A percentile compares a stretch with the other conserved stretches of the same genome.
phyloP scores from a whole-genome alignment of 2,888 invertebrate genomes.

The Rapana venosa region DNA sequence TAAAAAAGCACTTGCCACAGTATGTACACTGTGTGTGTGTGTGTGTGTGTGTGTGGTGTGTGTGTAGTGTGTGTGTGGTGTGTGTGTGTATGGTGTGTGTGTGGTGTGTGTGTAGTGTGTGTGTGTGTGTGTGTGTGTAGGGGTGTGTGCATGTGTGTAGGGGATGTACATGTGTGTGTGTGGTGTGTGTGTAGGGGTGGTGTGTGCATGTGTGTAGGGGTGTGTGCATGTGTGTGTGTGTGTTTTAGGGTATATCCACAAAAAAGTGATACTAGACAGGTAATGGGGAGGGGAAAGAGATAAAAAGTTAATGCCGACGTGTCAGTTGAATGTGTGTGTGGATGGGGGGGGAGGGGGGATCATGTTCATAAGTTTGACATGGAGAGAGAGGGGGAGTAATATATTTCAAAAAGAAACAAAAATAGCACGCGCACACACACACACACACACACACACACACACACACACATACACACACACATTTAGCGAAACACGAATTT shows the following conservation, averaged over 20 bases:
- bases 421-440: neutral
- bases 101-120: too few relatives aligned
- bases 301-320: too few relatives aligned
- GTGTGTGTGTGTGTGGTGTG: too few relatives aligned
- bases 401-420: neutral
- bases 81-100: too few relatives aligned
- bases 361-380: neutral
- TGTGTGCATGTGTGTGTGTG: conserved; percentile 23
- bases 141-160: too few relatives aligned
- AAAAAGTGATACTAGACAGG: neutral
- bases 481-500: too few relatives aligned
- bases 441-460: too few relatives aligned
- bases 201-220: neutral
- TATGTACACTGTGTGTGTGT: too few relatives aligned
- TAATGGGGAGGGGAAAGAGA: neutral
- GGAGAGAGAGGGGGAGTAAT: neutral
- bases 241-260: too few relatives aligned
- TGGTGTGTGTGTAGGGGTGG: neutral
- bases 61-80: too few relatives aligned
- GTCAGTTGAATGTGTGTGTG: neutral
- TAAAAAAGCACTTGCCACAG: too few relatives aligned
- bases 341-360: neutral
- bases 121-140: too few relatives aligned
- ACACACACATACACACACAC: neutral
- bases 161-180: conserved; percentile 23